phyloP scores from a whole-genome alignment of 2,888 invertebrate genomes.

The Lathronympha strigana region DNA sequence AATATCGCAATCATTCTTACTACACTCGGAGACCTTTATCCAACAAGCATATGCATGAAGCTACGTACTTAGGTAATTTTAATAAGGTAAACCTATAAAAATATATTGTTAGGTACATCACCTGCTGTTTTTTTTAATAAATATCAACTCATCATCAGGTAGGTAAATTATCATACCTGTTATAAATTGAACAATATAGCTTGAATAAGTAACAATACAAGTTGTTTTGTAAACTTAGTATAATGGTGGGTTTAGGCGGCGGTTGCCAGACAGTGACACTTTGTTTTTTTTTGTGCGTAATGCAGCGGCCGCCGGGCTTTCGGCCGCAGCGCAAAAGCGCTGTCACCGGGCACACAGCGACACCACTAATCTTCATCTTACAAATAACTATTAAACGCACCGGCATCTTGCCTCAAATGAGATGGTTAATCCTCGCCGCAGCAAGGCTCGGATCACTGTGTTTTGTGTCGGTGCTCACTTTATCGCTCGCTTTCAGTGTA shows the following conservation, averaged over 20 bases:
- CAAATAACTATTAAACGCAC: conserved; percentile 70
- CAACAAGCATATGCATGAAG: conserved; percentile 11
- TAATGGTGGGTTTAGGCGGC: conserved; percentile 49
- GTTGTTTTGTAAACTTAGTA: conserved; percentile 41
- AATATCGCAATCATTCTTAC: conserved; percentile 30
- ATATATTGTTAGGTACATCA: neutral
- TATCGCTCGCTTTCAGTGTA: conserved; percentile 59
- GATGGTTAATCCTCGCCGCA: conserved; percentile 71
- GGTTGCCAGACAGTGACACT: conserved; percentile 56
- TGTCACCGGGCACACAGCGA: conserved; percentile 68
- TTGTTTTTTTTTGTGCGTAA: conserved; percentile 69
- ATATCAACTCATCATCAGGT: conserved; percentile 22
- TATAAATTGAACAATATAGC: conserved; percentile 28
- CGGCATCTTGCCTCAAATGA: conserved; percentile 75
- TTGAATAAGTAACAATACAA: conserved; percentile 25
- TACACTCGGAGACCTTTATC: conserved; percentile 11
- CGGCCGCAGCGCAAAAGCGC: conserved; percentile 51
- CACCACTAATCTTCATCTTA: conserved; percentile 72
- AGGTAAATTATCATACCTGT: conserved; percentile 6
- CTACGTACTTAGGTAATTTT: neutral
- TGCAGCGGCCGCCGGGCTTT: conserved; percentile 57
- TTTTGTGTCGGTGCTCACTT: conserved; percentile 73
- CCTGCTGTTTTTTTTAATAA: neutral
- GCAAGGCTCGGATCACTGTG: conserved; percentile 74
- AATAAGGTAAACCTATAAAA: neutral